Evolutionary conservation across 2,113 vertebrate species (phyloP).

Genomic region (Megaceryle torquata): DNA sequence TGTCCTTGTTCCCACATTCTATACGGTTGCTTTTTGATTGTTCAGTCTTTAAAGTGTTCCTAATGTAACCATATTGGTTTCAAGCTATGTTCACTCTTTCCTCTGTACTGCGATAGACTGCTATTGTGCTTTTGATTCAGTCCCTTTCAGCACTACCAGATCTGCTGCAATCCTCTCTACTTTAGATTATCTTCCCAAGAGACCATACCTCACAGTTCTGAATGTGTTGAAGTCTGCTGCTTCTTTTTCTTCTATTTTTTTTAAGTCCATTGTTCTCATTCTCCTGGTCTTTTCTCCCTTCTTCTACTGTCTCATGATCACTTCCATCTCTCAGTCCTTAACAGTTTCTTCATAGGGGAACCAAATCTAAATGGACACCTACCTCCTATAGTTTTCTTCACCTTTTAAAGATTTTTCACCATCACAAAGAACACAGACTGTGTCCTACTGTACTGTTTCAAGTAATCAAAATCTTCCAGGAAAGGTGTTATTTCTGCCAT

Average conservation of each 20-base stretch:
- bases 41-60: constrained; percentile 6
- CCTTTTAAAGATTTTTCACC: neutral
- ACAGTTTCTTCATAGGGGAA: neutral
- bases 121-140: constrained; percentile 7
- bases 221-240: neutral
- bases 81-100: neutral
- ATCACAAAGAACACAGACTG: neutral
- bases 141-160: neutral
- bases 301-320: neutral
- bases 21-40: constrained; percentile 10
- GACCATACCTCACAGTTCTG: neutral
- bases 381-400: neutral
- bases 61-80: constrained; percentile 18
- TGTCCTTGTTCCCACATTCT: constrained; percentile 23
- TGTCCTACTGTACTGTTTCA: neutral
- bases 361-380: neutral
- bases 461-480: neutral
- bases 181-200: neutral
- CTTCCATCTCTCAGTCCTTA: neutral
- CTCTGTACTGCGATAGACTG: neutral
- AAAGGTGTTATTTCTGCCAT: neutral
- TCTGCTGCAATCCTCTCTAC: neutral
- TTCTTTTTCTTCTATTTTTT: neutral
- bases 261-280: neutral
- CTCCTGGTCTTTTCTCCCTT: neutral